Evolutionary conservation across 2,113 vertebrate species (phyloP).

Genomic region (Seriola aureovittata): DNA sequence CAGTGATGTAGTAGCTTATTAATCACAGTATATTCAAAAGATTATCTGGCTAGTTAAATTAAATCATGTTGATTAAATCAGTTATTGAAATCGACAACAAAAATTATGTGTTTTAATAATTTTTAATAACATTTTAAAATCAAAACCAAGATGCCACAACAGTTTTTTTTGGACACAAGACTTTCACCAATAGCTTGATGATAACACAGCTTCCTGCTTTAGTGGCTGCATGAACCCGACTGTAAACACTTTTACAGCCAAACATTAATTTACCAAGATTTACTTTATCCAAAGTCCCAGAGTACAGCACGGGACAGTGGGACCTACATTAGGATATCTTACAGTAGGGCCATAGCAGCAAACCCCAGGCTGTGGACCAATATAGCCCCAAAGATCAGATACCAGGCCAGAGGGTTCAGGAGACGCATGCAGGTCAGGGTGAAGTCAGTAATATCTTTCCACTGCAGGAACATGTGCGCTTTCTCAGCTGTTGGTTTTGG

Average conservation of each 20-base stretch:
- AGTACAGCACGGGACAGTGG: neutral
- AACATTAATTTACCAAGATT: neutral
- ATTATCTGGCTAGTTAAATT: too few relatives aligned
- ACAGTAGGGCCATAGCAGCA: constrained; percentile 51
- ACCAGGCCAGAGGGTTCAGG: constrained; percentile 63
- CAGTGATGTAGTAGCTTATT: neutral
- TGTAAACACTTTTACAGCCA: neutral
- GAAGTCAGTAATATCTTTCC: constrained; percentile 58
- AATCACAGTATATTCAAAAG: too few relatives aligned
- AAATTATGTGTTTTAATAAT: too few relatives aligned
- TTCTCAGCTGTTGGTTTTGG: constrained; percentile 62
- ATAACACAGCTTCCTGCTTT: constrained; percentile 1
- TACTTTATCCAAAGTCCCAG: neutral
- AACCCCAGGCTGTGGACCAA: constrained; percentile 50
- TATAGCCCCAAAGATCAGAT: constrained; percentile 78
- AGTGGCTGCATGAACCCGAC: neutral
- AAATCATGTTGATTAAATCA: too few relatives aligned
- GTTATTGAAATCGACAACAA: too few relatives aligned
- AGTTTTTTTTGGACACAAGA: neutral
- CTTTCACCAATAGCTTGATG: neutral
- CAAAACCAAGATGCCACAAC: neutral
- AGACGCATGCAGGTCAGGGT: constrained; percentile 48
- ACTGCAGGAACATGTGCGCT: constrained; percentile 47
- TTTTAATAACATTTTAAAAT: neutral
- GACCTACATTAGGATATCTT: constrained; percentile 22